Evolutionary conservation across 2,888 invertebrate genomes (phyloP).

Genomic region (Leptinotarsa peninsularis): DNA sequence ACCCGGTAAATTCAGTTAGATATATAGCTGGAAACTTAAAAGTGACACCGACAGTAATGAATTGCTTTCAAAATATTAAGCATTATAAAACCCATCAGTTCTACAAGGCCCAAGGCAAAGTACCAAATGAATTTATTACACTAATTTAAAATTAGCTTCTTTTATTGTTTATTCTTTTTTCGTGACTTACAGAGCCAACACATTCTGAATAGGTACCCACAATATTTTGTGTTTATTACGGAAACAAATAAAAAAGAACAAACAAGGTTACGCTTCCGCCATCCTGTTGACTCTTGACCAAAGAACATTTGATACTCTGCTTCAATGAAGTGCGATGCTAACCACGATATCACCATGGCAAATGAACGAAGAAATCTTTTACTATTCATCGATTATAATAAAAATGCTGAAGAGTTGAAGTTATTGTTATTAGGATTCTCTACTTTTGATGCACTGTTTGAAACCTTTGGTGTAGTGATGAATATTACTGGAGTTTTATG

Average conservation of each 20-base stretch:
- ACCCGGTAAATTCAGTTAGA: slow-evolving; percentile 6
- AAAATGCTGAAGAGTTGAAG: background rate
- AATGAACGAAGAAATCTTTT: background rate
- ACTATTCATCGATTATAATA: background rate
- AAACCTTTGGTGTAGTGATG: no score
- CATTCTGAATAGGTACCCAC: background rate
- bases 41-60: slow-evolving; percentile 15
- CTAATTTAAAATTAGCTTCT: slow-evolving; percentile 6
- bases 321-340: background rate
- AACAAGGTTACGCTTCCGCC: slow-evolving; percentile 1
- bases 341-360: background rate
- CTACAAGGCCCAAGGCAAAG: slow-evolving; percentile 9
- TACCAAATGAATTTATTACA: slow-evolving; percentile 14
- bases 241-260: slow-evolving; percentile 1
- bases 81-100: slow-evolving; percentile 19
- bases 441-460: no score
- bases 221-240: slow-evolving; percentile 5
- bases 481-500: no score
- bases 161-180: slow-evolving; percentile 4
- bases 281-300: background rate
- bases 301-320: background rate
- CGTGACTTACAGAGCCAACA: slow-evolving; percentile 3
- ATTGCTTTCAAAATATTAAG: slow-evolving; percentile 5
- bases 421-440: background rate
- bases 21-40: slow-evolving; percentile 14